Conservation (phyloP, 2,797 vertebrate genomes). For the Zalophus californianus region DNA sequence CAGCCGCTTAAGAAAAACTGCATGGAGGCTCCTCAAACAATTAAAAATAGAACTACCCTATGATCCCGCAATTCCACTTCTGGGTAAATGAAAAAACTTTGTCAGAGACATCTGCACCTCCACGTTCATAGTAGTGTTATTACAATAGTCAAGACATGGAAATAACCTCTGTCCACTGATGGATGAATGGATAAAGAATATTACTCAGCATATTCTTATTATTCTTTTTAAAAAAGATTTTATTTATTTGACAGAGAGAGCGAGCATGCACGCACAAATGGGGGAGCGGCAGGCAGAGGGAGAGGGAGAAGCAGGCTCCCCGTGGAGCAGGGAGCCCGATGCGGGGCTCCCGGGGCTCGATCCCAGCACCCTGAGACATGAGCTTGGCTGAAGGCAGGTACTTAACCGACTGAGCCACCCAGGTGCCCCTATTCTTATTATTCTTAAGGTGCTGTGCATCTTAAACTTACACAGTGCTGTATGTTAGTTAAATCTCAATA, state of each 20-base stretch:
- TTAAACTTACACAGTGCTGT: neutral
- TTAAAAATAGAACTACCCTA: neutral
- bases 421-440: neutral
- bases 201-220: neutral
- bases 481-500: neutral
- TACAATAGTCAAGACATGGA: neutral
- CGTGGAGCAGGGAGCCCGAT: too few relatives aligned
- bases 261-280: fast-evolving
- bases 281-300: too few relatives aligned
- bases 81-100: neutral
- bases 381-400: too few relatives aligned
- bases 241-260: neutral
- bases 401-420: neutral
- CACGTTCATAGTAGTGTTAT: neutral
- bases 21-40: neutral
- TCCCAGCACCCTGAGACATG: too few relatives aligned
- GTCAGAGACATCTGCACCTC: neutral
- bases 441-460: neutral
- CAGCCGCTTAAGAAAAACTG: neutral
- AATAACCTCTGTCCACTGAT: neutral
- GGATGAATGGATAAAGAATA: neutral
- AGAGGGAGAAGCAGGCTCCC: too few relatives aligned
- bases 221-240: neutral
- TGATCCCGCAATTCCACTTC: neutral
- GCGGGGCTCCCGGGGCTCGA: too few relatives aligned